A percentile compares a stretch with the other conserved stretches of the same genome.
Evolutionary conservation across 2,797 vertebrate genomes (phyloP).

Genomic region (Prionace glauca): DNA sequence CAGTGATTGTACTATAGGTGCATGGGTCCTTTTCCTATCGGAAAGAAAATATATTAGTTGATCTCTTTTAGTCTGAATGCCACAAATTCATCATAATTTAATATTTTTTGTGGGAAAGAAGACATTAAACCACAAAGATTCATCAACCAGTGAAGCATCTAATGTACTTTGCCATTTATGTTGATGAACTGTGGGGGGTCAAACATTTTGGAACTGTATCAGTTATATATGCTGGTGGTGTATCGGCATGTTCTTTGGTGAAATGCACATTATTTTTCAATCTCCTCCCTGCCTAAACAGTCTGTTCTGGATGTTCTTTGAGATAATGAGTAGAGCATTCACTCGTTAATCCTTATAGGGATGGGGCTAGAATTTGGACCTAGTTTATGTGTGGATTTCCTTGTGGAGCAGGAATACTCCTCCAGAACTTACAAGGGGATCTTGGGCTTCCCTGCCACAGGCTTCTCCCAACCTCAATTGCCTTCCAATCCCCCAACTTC

Average conservation of each 20-base stretch:
- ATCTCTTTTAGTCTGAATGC: not conserved
- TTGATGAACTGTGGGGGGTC: not conserved
- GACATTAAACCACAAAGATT: not conserved
- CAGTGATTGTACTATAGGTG: not conserved
- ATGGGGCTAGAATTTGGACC: not conserved
- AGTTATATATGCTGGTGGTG: not conserved
- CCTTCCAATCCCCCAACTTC: not conserved
- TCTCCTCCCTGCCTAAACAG: not conserved
- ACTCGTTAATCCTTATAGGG: not conserved
- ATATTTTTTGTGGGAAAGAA: not conserved
- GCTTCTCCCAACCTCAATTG: not conserved
- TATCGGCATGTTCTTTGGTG: not conserved
- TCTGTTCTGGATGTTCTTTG: not conserved
- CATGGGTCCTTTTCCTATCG: not conserved
- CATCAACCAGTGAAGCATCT: not conserved
- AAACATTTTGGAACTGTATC: not conserved
- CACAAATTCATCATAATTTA: not conserved
- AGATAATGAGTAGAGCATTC: not conserved
- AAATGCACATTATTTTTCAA: not conserved
- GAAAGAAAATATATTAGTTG: not conserved
- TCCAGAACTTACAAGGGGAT: not conserved
- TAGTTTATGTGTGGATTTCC: not conserved
- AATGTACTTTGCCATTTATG: not conserved
- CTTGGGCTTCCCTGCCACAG: not conserved
- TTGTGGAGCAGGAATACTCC: not conserved